A percentile compares a stretch with the other conserved stretches of the same genome.
These are phyloP conservation scores for Apis cerana DNA, from an alignment of 1,140 invertebrate species.

Conservation along the genomic window DNA sequence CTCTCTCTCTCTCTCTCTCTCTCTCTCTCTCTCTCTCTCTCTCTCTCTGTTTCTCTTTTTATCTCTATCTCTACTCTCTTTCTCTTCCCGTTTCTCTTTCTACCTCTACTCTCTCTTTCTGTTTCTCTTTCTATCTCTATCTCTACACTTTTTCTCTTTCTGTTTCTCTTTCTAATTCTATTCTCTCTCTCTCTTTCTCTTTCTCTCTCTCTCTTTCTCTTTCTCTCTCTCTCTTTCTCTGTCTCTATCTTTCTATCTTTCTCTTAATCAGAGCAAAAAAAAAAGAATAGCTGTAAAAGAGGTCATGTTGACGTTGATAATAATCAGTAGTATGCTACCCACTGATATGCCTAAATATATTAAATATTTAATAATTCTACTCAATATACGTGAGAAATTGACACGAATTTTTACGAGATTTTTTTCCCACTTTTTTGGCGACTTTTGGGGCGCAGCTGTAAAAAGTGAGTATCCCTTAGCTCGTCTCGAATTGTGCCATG, in stretches of 20 bases:
- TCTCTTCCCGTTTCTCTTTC: not conserved
- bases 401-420: conserved; percentile 80
- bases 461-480: conserved; percentile 75
- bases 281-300: conserved; percentile 50
- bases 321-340: conserved; percentile 66
- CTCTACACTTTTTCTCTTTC: not conserved
- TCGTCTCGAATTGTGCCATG: conserved; percentile 72
- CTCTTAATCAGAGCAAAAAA: conserved; percentile 22
- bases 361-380: conserved; percentile 71
- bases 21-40: not conserved
- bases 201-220: not conserved
- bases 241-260: too few relatives aligned
- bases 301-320: conserved; percentile 58
- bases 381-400: conserved; percentile 77
- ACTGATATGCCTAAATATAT: conserved; percentile 68
- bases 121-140: not conserved
- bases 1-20: conserved; percentile 26
- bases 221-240: too few relatives aligned
- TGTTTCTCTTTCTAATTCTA: too few relatives aligned
- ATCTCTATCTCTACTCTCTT: too few relatives aligned
- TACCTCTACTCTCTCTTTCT: too few relatives aligned
- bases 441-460: conserved; percentile 79
- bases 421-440: conserved; percentile 81
- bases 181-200: not conserved
- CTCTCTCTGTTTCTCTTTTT: not conserved